These are phyloP conservation scores for Botrylloides violaceus DNA, from an alignment of 23 tunicate genomes.

Conservation along the genomic window DNA sequence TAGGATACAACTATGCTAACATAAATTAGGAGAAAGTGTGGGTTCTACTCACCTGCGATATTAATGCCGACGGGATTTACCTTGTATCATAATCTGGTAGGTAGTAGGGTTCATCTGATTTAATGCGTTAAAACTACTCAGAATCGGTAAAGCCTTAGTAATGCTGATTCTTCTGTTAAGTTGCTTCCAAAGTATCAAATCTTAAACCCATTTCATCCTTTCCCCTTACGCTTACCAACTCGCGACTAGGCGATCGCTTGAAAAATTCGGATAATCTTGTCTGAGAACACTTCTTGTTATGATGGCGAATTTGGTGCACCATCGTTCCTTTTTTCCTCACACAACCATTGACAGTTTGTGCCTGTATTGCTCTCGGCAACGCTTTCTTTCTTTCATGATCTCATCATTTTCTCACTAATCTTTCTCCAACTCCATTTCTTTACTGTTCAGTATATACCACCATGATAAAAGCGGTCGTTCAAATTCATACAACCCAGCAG, in stretches of 20 bases:
- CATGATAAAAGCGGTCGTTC: no score
- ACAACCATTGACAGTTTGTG: background rate
- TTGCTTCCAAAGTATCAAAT: background rate
- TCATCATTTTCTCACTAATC: background rate
- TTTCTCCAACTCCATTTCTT: background rate
- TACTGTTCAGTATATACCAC: background rate
- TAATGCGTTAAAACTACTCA: background rate
- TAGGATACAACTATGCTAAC: no score
- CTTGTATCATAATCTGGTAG: background rate
- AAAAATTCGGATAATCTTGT: conserved; percentile 26
- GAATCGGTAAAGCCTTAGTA: background rate
- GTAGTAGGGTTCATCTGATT: background rate
- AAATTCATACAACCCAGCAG: background rate
- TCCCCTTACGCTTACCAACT: conserved; percentile 10
- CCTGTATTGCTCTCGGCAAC: background rate
- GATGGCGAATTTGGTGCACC: conserved; percentile 18
- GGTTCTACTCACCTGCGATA: background rate
- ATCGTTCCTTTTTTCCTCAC: background rate
- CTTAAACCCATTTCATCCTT: background rate
- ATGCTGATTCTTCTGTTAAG: background rate
- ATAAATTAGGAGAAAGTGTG: background rate
- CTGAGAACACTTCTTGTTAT: conserved; percentile 31
- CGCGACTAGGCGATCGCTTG: conserved; percentile 24
- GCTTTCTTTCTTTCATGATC: conserved; percentile 22
- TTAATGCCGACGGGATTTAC: background rate